Evolutionary conservation across 2,888 invertebrate genomes (phyloP).

Genomic region (Anagyrus pseudococci): DNA sequence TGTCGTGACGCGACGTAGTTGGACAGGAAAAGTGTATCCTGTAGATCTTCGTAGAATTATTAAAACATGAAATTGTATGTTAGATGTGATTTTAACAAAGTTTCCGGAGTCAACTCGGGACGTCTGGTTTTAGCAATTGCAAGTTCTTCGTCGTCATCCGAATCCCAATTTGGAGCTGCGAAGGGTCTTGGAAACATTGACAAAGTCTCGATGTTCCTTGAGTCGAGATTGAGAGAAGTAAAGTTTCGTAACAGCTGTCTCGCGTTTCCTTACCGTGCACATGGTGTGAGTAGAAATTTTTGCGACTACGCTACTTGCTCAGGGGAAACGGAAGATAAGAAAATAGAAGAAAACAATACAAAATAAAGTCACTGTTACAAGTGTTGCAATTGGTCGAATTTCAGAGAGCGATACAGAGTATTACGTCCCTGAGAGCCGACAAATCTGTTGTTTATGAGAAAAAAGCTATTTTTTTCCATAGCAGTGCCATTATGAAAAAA

Average conservation of each 20-base stretch:
- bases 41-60: background rate
- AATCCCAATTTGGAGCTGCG: too few species aligned
- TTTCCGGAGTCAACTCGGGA: background rate
- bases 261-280: background rate
- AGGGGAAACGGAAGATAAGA: background rate
- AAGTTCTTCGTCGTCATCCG: too few species aligned
- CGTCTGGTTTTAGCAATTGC: background rate
- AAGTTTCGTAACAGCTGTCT: background rate
- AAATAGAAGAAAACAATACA: conserved; percentile 6
- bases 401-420: conserved; percentile 30
- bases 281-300: conserved; percentile 20
- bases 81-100: background rate
- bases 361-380: conserved; percentile 24
- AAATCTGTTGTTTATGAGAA: conserved; percentile 25
- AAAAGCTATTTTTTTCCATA: conserved; percentile 33
- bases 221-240: background rate
- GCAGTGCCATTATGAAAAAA: conserved; percentile 38
- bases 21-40: background rate
- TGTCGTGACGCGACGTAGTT: background rate
- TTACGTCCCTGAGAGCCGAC: conserved; percentile 6
- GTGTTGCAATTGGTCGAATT: conserved; percentile 30
- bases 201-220: too few species aligned
- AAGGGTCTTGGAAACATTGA: too few species aligned
- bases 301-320: conserved; percentile 27
- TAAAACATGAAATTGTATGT: background rate